These are phyloP conservation scores for Alcis repandata DNA, from an alignment of 2,888 invertebrate species.

Conservation along the genomic window DNA sequence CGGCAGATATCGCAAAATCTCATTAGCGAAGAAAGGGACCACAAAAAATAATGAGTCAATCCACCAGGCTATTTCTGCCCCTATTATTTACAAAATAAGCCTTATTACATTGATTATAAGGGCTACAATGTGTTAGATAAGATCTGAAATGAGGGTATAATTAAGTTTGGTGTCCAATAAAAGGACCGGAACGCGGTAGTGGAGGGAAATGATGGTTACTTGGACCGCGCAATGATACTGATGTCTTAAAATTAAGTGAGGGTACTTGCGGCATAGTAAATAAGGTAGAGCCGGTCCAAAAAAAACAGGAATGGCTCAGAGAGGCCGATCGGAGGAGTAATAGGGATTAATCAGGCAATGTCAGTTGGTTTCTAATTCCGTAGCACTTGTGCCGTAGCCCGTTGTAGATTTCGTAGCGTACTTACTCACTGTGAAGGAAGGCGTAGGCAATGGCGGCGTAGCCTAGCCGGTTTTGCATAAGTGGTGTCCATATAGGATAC, in stretches of 20 bases:
- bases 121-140: slow-evolving; percentile 26
- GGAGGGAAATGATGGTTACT: slow-evolving; percentile 30
- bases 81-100: slow-evolving; percentile 24
- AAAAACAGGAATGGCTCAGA: too few species aligned
- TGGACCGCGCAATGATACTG: slow-evolving; percentile 36
- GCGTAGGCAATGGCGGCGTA: too few species aligned
- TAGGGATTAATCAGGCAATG: too few species aligned
- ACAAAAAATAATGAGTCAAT: slow-evolving; percentile 75
- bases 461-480: too few species aligned
- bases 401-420: too few species aligned
- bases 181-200: slow-evolving; percentile 37
- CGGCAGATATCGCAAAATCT: slow-evolving; percentile 66
- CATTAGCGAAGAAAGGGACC: slow-evolving; percentile 67
- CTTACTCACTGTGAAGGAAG: too few species aligned
- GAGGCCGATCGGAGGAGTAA: too few species aligned
- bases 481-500: too few species aligned
- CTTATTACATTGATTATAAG: slow-evolving; percentile 23
- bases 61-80: slow-evolving; percentile 36
- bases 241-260: slow-evolving; percentile 34
- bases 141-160: slow-evolving; percentile 29
- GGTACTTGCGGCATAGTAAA: too few species aligned
- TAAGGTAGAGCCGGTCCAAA: neutral
- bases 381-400: too few species aligned
- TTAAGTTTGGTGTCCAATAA: slow-evolving; percentile 48
- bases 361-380: too few species aligned